Conservation (phyloP, 2,113 vertebrate species). For the Thunnus thynnus region DNA sequence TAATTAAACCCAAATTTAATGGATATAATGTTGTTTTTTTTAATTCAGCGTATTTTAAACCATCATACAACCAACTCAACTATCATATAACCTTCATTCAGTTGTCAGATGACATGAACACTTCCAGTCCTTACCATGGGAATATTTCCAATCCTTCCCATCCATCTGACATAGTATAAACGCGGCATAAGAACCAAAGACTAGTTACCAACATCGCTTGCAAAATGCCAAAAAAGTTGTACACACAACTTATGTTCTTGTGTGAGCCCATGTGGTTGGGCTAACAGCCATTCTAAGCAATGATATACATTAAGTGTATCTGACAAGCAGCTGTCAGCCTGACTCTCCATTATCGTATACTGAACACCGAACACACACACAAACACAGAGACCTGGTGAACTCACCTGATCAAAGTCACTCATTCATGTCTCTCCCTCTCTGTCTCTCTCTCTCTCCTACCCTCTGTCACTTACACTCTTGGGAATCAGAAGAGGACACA, state of each 20-base stretch:
- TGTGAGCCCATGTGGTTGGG: neutral
- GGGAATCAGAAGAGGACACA: conserved; percentile 54
- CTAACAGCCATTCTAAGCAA: conserved; percentile 11
- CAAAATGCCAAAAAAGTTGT: conserved; percentile 13
- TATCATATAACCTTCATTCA: no score
- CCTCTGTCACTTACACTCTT: conserved; percentile 67
- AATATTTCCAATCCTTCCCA: no score
- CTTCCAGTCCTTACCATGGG: no score
- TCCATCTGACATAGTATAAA: no score
- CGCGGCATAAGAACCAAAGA: neutral
- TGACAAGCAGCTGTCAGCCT: conserved; percentile 65
- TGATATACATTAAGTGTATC: conserved; percentile 64
- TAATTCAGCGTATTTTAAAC: no score
- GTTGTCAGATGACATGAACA: no score
- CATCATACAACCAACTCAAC: no score
- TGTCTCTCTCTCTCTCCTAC: conserved; percentile 11
- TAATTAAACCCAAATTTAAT: no score
- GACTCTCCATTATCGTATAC: conserved; percentile 67
- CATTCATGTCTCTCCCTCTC: conserved; percentile 43
- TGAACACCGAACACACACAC: conserved; percentile 32
- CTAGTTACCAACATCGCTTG: neutral
- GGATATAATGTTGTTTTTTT: no score
- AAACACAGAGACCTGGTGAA: conserved; percentile 26
- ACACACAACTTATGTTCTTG: neutral
- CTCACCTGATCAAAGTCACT: conserved; percentile 68